Base-by-base conservation (phyloP, 2,888 invertebrate genomes). In the Thera obeliscata region DNA sequence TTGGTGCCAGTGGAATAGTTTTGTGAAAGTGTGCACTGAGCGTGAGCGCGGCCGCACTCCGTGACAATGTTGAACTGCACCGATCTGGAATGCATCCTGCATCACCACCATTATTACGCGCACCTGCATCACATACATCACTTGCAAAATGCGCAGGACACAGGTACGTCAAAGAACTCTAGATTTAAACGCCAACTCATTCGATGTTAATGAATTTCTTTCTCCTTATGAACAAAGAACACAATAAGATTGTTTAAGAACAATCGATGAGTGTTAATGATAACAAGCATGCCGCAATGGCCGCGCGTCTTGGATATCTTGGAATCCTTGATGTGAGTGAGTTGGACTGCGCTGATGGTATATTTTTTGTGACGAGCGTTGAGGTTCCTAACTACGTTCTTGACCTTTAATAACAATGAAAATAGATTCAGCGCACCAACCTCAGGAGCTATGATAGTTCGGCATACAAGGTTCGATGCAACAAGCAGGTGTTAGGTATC, bases 21-120 rank as follows among this genome's bases (percentile, higher is more conserved):
- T 91, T 92, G 93, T 93, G 93, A 93, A 91, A 93, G 93, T 93
- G 93, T 89, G 90, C 88, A 89, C 78, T 80, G 83, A 87, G 87
- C 88, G 89, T 87, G 88, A 87, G 91, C 87, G 87, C 85, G 81
- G 81, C 87, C 85, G 86, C 82, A 87, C 87, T 84, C 82, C 81
- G 88, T 87, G 86, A 94, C 88, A 87, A 96, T 96, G 96, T 94
- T 96, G 91, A 96, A 96, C 91, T 96, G 96, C 91, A 96, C 96
- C 77, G 96, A 96, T 94, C 94, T 96, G 93, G 96, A 96, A 93
- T 96, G 96, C 93, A 96, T 96, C 87, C 91, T 96, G 85, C 96
- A 96, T 89, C 96, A 96, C 85, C 96, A 96, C 83, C 96, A 96
- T 84, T 96, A 96, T 85, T 96, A 96, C 86, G 96, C 96, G 72